Percentiles rank a stretch among this genome's conserved stretches.
Evolutionary conservation across 2,888 invertebrate species (phyloP).

Genomic region (Acronicta leporina): DNA sequence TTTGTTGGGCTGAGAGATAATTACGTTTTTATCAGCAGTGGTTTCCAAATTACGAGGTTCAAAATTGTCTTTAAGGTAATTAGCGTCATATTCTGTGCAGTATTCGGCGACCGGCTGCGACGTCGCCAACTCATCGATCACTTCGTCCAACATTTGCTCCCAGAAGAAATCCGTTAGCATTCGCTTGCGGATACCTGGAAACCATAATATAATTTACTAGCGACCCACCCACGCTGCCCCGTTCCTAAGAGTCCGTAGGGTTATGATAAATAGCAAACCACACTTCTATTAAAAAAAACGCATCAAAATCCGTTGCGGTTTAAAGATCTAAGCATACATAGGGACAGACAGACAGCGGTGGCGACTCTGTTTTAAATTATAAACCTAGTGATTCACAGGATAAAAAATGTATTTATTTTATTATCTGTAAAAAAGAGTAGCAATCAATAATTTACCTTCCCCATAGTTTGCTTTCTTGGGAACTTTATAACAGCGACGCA

Average conservation of each 20-base stretch:
- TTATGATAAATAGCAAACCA: no score
- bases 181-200: slow-evolving; percentile 78
- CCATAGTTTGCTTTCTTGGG: slow-evolving; percentile 69
- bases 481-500: slow-evolving; percentile 71
- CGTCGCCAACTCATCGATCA: slow-evolving; percentile 80
- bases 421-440: background rate
- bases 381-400: no score
- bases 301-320: no score
- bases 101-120: slow-evolving; percentile 76
- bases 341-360: no score
- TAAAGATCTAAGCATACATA: no score
- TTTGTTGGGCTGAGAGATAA: slow-evolving; percentile 6
- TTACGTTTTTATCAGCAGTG: slow-evolving; percentile 79
- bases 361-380: no score
- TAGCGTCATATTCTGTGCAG: slow-evolving; percentile 82
- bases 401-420: no score
- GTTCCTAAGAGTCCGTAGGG: no score
- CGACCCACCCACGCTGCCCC: no score
- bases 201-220: background rate
- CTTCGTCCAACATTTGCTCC: slow-evolving; percentile 87
- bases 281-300: no score
- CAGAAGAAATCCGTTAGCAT: slow-evolving; percentile 85
- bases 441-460: slow-evolving; percentile 67
- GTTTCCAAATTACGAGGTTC: slow-evolving; percentile 77
- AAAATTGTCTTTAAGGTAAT: slow-evolving; percentile 78